A percentile compares a stretch with the other conserved stretches of the same genome.
These are phyloP conservation scores for Nestor notabilis DNA, from an alignment of 2,113 vertebrate genomes.

Conservation along the genomic window DNA sequence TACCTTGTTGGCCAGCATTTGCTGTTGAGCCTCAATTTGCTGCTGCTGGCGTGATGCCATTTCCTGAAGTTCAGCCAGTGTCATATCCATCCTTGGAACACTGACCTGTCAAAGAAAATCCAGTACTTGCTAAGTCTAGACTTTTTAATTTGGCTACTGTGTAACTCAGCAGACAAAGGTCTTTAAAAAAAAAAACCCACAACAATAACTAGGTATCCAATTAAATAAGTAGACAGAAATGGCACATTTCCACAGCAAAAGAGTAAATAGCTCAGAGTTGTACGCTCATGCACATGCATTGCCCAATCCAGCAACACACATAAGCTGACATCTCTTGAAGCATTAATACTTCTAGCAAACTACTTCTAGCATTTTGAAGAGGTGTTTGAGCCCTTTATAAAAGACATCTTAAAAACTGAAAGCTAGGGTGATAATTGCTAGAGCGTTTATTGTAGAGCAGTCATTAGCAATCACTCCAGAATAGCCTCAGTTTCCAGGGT, in stretches of 20 bases:
- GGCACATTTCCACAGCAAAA: not conserved
- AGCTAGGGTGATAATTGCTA: not conserved
- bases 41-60: constrained; percentile 97
- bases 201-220: not conserved
- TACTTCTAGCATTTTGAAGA: not conserved
- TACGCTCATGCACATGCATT: fast-evolving
- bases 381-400: not conserved
- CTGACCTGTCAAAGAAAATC: constrained; percentile 75
- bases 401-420: not conserved
- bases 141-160: not conserved
- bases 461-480: not conserved
- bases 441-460: not conserved
- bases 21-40: constrained; percentile 94
- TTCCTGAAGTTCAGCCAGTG: constrained; percentile 92
- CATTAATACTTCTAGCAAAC: not conserved
- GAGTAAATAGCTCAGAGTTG: not conserved
- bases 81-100: constrained; percentile 93
- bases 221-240: not conserved
- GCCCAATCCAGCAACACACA: not conserved
- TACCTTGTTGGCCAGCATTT: constrained; percentile 94
- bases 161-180: not conserved
- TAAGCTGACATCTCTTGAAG: not conserved
- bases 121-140: not conserved
- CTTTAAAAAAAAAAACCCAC: not conserved
- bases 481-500: not conserved